Percentiles rank a stretch among this genome's conserved stretches.
These are phyloP conservation scores for Lota lota DNA, from an alignment of 2,113 vertebrate genomes.

Conservation along the genomic window DNA sequence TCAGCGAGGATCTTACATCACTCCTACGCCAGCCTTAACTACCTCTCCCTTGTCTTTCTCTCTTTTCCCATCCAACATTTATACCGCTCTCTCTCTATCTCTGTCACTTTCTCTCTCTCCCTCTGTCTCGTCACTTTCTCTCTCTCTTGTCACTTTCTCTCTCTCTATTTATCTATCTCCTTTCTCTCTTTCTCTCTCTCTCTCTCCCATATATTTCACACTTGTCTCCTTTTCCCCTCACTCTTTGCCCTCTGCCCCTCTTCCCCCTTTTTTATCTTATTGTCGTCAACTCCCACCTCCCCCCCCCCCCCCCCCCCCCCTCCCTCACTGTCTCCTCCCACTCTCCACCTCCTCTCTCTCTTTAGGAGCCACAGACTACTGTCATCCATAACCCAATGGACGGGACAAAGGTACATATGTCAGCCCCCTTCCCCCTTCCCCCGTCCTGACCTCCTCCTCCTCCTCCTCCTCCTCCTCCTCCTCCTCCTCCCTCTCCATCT, in stretches of 20 bases:
- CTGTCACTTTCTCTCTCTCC: conserved; percentile 1
- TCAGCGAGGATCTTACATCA: conserved; percentile 41
- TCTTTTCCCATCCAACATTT: conserved; percentile 8
- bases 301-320: conserved; percentile 9
- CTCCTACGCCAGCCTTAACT: conserved; percentile 35
- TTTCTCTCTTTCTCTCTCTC: background rate
- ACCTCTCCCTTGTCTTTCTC: conserved; percentile 35
- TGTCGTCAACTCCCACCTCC: background rate
- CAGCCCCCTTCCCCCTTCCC: conserved; percentile 5
- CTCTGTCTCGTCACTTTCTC: conserved; percentile 24
- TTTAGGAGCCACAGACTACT: conserved; percentile 75
- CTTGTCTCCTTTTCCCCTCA: conserved; percentile 7
- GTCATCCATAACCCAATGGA: conserved; percentile 77
- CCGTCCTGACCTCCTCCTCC: conserved; percentile 24
- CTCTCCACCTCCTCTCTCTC: conserved; percentile 25
- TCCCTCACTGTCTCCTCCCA: conserved; percentile 33
- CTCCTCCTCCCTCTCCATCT: conserved; percentile 29
- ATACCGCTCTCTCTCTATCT: conserved; percentile 6
- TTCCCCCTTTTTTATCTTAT: conserved; percentile 3
- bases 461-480: conserved; percentile 31
- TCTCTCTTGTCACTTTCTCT: background rate
- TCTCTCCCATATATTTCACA: conserved; percentile 1
- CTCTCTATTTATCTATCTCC: conserved; percentile 15
- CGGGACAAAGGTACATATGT: conserved; percentile 68
- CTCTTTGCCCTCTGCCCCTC: conserved; percentile 18